These are phyloP conservation scores for Diorhabda carinulata DNA, from an alignment of 1,140 invertebrate species.

Conservation along the genomic window DNA sequence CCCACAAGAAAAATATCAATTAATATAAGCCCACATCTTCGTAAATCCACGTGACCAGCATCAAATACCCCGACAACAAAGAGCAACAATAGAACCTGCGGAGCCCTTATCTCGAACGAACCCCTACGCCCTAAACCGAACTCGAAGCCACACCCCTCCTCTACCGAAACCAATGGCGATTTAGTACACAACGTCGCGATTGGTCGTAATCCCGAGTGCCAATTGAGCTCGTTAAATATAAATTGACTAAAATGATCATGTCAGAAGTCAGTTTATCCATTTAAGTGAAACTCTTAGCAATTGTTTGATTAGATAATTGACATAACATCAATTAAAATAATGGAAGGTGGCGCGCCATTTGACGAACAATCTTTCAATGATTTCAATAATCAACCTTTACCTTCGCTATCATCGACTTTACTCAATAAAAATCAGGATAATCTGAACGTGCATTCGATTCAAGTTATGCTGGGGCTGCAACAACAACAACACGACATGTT, in stretches of 20 bases:
- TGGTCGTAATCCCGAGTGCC: slow-evolving; percentile 23
- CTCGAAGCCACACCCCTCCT: slow-evolving; percentile 19
- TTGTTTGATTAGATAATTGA: slow-evolving; percentile 38
- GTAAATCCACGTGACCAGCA: slow-evolving; percentile 38
- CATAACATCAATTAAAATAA: slow-evolving; percentile 43
- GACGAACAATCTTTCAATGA: slow-evolving; percentile 73
- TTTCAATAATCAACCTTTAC: slow-evolving; percentile 60
- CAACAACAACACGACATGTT: slow-evolving; percentile 52
- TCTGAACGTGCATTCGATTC: slow-evolving; percentile 58
- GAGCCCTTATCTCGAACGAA: slow-evolving; percentile 14
- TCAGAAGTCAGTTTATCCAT: slow-evolving; percentile 46
- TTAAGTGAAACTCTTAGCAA: slow-evolving; percentile 31
- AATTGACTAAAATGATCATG: slow-evolving; percentile 49
- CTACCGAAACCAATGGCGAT: slow-evolving; percentile 22
- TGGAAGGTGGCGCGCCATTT: slow-evolving; percentile 66
- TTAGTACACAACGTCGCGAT: slow-evolving; percentile 22
- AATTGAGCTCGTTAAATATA: slow-evolving; percentile 50
- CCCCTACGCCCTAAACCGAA: slow-evolving; percentile 19
- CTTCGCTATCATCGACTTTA: slow-evolving; percentile 48
- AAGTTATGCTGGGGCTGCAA: slow-evolving; percentile 70
- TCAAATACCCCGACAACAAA: slow-evolving; percentile 11
- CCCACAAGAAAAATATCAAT: slow-evolving; percentile 34
- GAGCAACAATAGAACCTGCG: slow-evolving; percentile 19
- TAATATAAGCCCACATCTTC: slow-evolving; percentile 32
- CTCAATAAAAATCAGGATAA: slow-evolving; percentile 47